Evolutionary conservation across 2,888 invertebrate genomes (phyloP).

Genomic region (Synergus umbraculus): DNA sequence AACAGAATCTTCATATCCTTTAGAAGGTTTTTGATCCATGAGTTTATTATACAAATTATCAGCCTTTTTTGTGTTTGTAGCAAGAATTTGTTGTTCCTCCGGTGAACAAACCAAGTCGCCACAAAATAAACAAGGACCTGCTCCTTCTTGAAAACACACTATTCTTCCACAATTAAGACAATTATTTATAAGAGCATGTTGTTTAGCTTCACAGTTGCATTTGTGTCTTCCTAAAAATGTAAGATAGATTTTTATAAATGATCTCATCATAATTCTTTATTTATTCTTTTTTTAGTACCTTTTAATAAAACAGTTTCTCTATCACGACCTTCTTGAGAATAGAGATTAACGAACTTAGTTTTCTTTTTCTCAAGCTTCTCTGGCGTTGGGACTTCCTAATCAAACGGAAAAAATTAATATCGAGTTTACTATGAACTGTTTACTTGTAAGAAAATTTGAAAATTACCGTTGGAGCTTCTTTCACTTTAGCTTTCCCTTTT

Average conservation of each 20-base stretch:
- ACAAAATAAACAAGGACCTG: conserved; percentile 97
- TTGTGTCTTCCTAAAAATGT: conserved; percentile 84
- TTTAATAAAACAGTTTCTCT: conserved; percentile 78
- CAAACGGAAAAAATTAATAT: conserved; percentile 10
- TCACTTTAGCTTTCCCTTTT: conserved; percentile 65
- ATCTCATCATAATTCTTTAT: not conserved
- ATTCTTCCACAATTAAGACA: conserved; percentile 96
- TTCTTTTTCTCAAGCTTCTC: conserved; percentile 79
- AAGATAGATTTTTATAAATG: not conserved
- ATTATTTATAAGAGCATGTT: conserved; percentile 94
- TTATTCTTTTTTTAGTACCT: conserved; percentile 64
- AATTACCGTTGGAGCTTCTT: conserved; percentile 54
- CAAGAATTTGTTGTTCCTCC: conserved; percentile 84
- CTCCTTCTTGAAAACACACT: conserved; percentile 96
- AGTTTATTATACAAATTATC: conserved; percentile 84
- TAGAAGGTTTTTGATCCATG: conserved; percentile 80
- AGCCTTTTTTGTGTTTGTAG: conserved; percentile 84
- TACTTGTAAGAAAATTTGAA: not conserved
- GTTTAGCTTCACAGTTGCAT: conserved; percentile 95
- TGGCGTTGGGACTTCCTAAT: conserved; percentile 47
- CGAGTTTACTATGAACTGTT: not conserved
- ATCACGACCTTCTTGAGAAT: conserved; percentile 84
- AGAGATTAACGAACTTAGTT: conserved; percentile 87
- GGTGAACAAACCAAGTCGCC: conserved; percentile 89
- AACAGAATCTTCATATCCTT: conserved; percentile 85